Evolutionary conservation across 2,888 invertebrate genomes (phyloP), one percentile per base, ranked within the genome.

Genomic region (Ichneumoninae sp.): DNA sequence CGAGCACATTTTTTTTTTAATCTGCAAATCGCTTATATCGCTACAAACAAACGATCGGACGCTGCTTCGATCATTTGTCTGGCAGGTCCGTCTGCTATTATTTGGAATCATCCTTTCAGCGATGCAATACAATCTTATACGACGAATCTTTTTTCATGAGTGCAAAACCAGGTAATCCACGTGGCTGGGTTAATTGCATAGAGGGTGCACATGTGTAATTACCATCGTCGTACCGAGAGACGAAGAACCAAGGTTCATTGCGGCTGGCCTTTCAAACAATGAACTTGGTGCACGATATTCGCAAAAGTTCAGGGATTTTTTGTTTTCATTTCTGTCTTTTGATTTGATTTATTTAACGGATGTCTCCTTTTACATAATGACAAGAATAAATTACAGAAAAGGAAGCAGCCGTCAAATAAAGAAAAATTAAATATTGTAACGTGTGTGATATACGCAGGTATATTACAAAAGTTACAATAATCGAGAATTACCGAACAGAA

Each of bases 291-390:
- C 26, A 10, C 26, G 13, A 44, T 36, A 22, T 47, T 33, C 40
- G 19, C 66, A 19, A 6, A 66, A 57, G 66, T 47, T 73, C 47
- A 33, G n/a, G 47, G 44, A 8, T 26, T 36, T 52, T 52, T 36
- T 65, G 54, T 40, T 40, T 10, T 40, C 40, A 10, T 10, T 40
- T 40, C 1, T 10, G 33, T 6, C 7, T 33, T 7, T 33, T 33
- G 7, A 7, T 33, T 6, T 33, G 0, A 33, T 33, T 7, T 6
- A 33, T 40, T 40, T 10, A 40, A 40, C 2, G 3, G 8, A 40
- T 40, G 1, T 40, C 10, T 40, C 10, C 40, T 10, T 40, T 2
- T 10, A 10, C 40, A 5, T 40, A 40, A 40, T 10, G 10, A 10
- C 40, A 40, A 40, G 30, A n/a, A 66, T 54, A 10, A 13, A 50